Conservation (phyloP, 2,888 invertebrate species). For the Phyllotreta cruciferae region DNA sequence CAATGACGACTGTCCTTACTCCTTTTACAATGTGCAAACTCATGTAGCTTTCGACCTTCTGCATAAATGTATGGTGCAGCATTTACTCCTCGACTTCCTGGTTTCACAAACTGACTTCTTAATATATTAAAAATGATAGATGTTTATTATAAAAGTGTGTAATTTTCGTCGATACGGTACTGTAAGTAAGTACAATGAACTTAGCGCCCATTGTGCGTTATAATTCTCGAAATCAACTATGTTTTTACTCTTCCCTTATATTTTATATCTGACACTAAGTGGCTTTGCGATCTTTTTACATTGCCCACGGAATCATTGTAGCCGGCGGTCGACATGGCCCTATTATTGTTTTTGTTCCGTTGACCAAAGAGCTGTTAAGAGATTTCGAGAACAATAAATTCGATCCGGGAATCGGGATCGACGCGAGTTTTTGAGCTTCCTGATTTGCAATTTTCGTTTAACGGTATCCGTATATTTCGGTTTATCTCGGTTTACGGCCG, state of each 20-base stretch:
- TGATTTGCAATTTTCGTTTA: conserved; percentile 32
- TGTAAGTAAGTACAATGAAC: conserved; percentile 27
- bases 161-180: not conserved
- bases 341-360: conserved; percentile 36
- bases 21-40: too few species aligned
- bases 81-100: too few species aligned
- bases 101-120: too few species aligned
- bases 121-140: too few species aligned
- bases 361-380: conserved; percentile 30
- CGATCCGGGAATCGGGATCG: conserved; percentile 29
- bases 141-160: too few species aligned
- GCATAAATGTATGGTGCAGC: too few species aligned
- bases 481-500: not conserved
- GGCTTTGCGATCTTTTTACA: conserved; percentile 43
- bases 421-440: conserved; percentile 27
- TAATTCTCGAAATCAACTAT: conserved; percentile 42
- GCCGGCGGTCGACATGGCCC: conserved; percentile 28
- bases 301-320: conserved; percentile 38
- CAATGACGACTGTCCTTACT: not conserved
- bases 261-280: conserved; percentile 48
- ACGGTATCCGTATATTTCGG: conserved; percentile 25
- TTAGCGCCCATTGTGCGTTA: conserved; percentile 29
- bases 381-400: conserved; percentile 31
- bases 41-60: too few species aligned
- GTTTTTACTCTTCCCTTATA: conserved; percentile 44